Base-by-base conservation (phyloP, 2,888 invertebrate species). In the Epistrophe grossulariae region DNA sequence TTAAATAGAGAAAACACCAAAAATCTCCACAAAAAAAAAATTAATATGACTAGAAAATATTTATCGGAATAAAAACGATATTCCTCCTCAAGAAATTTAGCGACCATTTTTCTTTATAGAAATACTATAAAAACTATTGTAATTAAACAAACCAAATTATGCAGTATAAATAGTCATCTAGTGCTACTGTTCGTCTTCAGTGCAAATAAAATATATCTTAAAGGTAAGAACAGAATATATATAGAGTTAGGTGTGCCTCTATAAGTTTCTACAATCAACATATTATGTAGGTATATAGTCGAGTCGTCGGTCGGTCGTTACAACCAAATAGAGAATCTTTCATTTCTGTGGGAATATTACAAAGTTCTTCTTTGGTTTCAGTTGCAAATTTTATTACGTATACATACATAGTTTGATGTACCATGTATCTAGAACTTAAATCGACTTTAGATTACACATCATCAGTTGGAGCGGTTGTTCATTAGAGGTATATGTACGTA, bases 371-470 rank as follows among this genome's bases (percentile, higher is more conserved):
- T 71, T 62, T 31, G 31, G 40, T 38, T 59, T 70, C n/a, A 15
- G 9, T 70, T 70, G 38, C 55, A 19, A 72, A 45, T 35, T 19
- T 72, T 45, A 50, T 10, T 24, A 24, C n/a, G n/a, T 4, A 4
- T 28, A 28, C 5, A 28, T 28, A 28, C 5, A 10, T 19, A 35
- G 38, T 38, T 24, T 70, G 8, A n/a, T 45, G 72, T 72, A 64
- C 64, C 3, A 24, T 45, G 72, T 72, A 64, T 72, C 71, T 71
- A 17, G 19, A 72, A 55, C 57, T 73, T 19, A 57, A 64, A 66
- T 57, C 72, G 55, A 59, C 64, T 59, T 45, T 11, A 43, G 43
- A 57, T 68, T 45, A 28, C 48, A 57, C 79, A 74, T 31, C 74
- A 62, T 60, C 13, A 43, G 38, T 24, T 55, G 5, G 28, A 24